Percentiles rank a stretch among this genome's conserved stretches.
These are phyloP conservation scores for Periparus ater DNA, from an alignment of 2,797 vertebrate genomes.

Conservation along the genomic window DNA sequence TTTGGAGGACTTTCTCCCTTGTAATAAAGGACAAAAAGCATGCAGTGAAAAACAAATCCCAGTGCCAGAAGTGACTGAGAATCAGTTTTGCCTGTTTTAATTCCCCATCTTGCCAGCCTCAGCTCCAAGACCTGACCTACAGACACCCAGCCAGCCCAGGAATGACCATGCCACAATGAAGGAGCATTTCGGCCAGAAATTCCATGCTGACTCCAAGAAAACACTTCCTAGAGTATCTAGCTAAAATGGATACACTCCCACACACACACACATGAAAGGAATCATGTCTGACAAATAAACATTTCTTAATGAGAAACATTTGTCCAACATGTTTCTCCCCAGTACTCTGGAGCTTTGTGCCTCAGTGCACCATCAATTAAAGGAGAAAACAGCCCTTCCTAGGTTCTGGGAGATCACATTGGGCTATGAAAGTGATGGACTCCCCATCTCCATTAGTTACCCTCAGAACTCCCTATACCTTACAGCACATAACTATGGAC, in stretches of 20 bases:
- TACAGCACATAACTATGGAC: neutral
- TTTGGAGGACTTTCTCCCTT: conserved; percentile 19
- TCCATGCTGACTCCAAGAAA: conserved; percentile 12
- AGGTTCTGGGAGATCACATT: neutral
- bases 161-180: neutral
- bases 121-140: neutral
- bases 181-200: neutral
- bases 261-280: conserved; percentile 20
- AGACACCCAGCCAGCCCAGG: neutral
- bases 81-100: neutral
- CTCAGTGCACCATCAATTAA: neutral
- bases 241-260: conserved; percentile 18
- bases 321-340: neutral
- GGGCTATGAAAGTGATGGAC: neutral
- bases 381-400: neutral
- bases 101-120: neutral
- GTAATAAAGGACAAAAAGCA: conserved; percentile 19
- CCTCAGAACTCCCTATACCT: neutral
- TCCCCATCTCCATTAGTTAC: neutral
- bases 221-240: conserved; percentile 31
- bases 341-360: neutral
- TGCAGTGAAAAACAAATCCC: neutral
- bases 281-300: conserved; percentile 42
- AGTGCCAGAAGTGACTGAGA: neutral
- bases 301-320: conserved; percentile 54